Percentiles rank a stretch among this genome's conserved stretches.
Evolutionary conservation across 2,888 invertebrate species (phyloP).

Genomic region (Formica aserva): DNA sequence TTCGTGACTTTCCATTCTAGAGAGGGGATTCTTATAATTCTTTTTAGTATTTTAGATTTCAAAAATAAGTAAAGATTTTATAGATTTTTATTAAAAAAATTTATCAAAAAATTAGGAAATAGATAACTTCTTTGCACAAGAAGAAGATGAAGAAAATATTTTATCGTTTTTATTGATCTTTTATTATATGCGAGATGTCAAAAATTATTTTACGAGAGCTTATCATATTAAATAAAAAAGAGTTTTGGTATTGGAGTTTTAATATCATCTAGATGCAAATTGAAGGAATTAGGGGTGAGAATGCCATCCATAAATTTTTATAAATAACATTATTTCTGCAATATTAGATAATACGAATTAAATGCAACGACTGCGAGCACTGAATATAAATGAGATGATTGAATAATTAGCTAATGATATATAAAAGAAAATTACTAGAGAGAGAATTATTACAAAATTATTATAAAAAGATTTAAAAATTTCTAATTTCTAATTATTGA

Average conservation of each 20-base stretch:
- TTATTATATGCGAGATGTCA: not conserved
- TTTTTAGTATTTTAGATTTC: not conserved
- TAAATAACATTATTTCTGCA: not conserved
- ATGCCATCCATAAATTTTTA: not conserved
- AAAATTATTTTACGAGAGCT: not conserved
- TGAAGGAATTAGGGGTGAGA: not conserved
- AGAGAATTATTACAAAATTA: not conserved
- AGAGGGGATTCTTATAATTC: constrained; percentile 10
- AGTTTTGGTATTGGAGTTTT: no score
- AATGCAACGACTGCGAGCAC: not conserved
- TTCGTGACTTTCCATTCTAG: constrained; percentile 7
- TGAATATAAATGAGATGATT: not conserved
- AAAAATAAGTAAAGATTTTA: not conserved
- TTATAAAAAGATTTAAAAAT: not conserved
- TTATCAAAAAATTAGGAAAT: not conserved
- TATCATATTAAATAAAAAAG: no score
- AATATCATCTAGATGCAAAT: not conserved
- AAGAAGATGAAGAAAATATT: not conserved
- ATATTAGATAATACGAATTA: not conserved
- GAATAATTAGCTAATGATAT: not conserved
- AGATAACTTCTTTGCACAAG: not conserved
- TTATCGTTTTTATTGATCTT: not conserved
- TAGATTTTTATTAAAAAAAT: not conserved
- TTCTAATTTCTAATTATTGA: not conserved
- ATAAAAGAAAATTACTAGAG: not conserved